phyloP scores from a whole-genome alignment of 2,888 invertebrate species.

The Plutella xylostella region DNA sequence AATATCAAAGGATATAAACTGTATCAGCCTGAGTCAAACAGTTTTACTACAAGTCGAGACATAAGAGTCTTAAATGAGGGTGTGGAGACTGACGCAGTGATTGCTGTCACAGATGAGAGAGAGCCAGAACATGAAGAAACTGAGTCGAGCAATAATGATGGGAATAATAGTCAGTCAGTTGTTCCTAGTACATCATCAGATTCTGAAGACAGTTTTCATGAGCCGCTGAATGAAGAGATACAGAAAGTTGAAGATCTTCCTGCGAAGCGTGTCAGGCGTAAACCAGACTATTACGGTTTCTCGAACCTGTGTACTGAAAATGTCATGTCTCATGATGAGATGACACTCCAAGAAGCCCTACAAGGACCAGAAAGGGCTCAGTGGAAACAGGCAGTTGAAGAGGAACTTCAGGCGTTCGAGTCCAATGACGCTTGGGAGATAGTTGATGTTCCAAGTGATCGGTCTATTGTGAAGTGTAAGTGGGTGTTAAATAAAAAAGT shows the following conservation, averaged over 20 bases:
- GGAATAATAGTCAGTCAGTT: background rate
- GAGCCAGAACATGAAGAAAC: background rate
- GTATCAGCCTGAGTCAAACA: slow-evolving; percentile 14
- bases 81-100: background rate
- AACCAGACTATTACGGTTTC: slow-evolving; percentile 8
- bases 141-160: background rate
- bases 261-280: background rate
- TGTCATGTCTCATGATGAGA: slow-evolving; percentile 1
- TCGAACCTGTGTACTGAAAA: slow-evolving; percentile 8
- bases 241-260: background rate
- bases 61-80: background rate
- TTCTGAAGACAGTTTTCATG: background rate
- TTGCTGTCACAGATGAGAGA: background rate
- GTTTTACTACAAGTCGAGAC: slow-evolving; percentile 4
- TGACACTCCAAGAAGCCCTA: slow-evolving; percentile 11
- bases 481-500: slow-evolving; percentile 12
- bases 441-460: slow-evolving; percentile 1
- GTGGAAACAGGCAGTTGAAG: slow-evolving; percentile 15
- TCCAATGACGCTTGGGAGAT: slow-evolving; percentile 7
- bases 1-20: slow-evolving; percentile 22
- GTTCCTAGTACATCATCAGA: no score
- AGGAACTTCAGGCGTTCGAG: background rate
- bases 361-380: slow-evolving; percentile 14
- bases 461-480: slow-evolving; percentile 12
- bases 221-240: background rate